Evolutionary conservation across 1,140 invertebrate genomes (phyloP), one percentile per base, ranked within the genome.

Genomic region (Drosophila sproati): DNA sequence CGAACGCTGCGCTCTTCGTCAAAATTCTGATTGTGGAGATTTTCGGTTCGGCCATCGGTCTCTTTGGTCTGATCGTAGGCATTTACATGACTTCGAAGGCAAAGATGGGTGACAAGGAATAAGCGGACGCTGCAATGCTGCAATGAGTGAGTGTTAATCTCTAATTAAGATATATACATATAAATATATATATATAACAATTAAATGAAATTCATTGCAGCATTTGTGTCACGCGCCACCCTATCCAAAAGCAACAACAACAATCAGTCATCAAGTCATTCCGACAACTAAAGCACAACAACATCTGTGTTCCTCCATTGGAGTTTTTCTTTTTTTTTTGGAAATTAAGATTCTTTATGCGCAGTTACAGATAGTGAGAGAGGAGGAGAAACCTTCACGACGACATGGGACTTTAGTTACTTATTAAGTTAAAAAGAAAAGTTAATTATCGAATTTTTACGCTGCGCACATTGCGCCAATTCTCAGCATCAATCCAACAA

Each of bases 21-120:
- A 99, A 99, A 93, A 98, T 99, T 93, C 95, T 99, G 5, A 99
- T 99, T 92, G 96, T 99, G 50, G 98, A 99, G 94, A 99, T 99
- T 93, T 99, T 99, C 93, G 98, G 98, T 28, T 98, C 97, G 92
- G 98, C 98, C 80, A 99, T 99, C 93, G 98, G 98, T 91, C 95
- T 99, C 0, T 99, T 99, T 94, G 98, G 98, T 68, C 95, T 99
- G n/a, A 99, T 99, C 93, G 98, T 99, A 63, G 97, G 98, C 73
- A 98, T 99, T 93, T 97, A 99, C 92, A 97, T 98, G 95, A 95
- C 94, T 45, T 95, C 95, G 73, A 95, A 95, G 92, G 93, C 94
- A 63, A 94, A 94, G 92, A 94, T 94, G 94, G 94, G 94, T 79
- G 94, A 94, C 91, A 93, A 93, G 81, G 88, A 85, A 34, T 91